A percentile compares a stretch with the other conserved stretches of the same genome.
Evolutionary conservation across 2,888 invertebrate species (phyloP).

Genomic region (Metallyticus violacea): DNA sequence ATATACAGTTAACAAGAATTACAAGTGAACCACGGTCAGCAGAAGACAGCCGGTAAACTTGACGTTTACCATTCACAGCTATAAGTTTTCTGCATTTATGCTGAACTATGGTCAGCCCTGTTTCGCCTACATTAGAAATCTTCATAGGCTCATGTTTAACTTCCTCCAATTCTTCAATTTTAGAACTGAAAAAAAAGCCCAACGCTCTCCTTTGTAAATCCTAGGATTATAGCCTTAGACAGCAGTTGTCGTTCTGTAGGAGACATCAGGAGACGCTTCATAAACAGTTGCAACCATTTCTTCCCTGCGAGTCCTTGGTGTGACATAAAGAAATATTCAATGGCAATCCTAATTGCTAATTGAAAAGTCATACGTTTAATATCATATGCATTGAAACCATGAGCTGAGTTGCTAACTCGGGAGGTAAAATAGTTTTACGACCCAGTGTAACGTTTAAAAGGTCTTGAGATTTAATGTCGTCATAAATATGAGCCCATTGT

Average conservation of each 20-base stretch:
- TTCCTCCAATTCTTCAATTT: neutral
- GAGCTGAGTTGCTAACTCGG: neutral
- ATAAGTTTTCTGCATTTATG: slow-evolving; percentile 35
- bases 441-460: too few species aligned
- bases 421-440: neutral
- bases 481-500: too few species aligned
- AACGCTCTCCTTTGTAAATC: neutral
- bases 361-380: neutral
- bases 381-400: neutral
- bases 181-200: neutral
- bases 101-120: slow-evolving; percentile 40
- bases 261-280: neutral
- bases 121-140: slow-evolving; percentile 38
- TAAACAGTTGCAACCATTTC: neutral
- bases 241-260: too few species aligned
- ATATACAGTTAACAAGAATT: slow-evolving; percentile 40
- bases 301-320: neutral
- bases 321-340: neutral
- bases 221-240: too few species aligned
- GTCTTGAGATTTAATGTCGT: too few species aligned
- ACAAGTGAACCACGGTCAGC: slow-evolving; percentile 41
- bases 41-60: slow-evolving; percentile 40
- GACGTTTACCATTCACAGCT: slow-evolving; percentile 39
- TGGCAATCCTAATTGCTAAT: neutral
- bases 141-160: neutral